Base-by-base conservation (phyloP, 2,113 vertebrate species). In the Albula glossodonta region DNA sequence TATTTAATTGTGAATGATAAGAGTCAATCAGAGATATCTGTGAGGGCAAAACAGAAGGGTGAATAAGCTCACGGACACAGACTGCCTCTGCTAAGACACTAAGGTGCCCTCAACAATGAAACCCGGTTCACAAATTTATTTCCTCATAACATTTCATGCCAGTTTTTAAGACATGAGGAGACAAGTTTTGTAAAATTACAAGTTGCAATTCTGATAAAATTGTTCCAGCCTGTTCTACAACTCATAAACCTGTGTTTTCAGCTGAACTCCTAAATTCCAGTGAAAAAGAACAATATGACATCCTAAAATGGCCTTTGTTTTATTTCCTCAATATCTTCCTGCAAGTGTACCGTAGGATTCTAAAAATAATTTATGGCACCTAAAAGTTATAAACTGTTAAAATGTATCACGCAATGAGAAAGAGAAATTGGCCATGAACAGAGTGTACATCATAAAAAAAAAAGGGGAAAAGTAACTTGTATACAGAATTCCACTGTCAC, bases 271-370 rank as follows among this genome's bases (percentile, higher is more conserved):
- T 74, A 8, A 74, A 17, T 31, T 74, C 5, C 70, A 74, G 9
- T 31, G 70, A 74, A 22, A n/a, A 17, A 31, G 70, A 22, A 74
- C n/a, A 22, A 1, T 31, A 31, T 25, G 70, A 8, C 70, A 25
- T 74, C 22, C 70, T 25, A n/a, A 31, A 2, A 9, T 8, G n/a
- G 1, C 22, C 5, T 41, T 1, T 9, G 70, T 31, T 74, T 74
- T 74, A 74, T 74, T 9, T 74, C 17, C 70, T 74, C 70, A 74
- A n/a, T 74, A 74, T 74, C 70, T 74, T 74, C 70, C 70, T 74
- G 31, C 70, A 25, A 10, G 70, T 10, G 70, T 22, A 31, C n/a
- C 31, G 1, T 41, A 41, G n/a, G 7, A 8, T 74, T 74, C n/a
- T 31, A 31, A 74, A 74, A 19, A 2, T 2, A 74, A 74, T 74